Percentiles rank a stretch among this genome's conserved stretches.
phyloP scores from a whole-genome alignment of 1,140 invertebrate species.

The Formica exsecta region DNA sequence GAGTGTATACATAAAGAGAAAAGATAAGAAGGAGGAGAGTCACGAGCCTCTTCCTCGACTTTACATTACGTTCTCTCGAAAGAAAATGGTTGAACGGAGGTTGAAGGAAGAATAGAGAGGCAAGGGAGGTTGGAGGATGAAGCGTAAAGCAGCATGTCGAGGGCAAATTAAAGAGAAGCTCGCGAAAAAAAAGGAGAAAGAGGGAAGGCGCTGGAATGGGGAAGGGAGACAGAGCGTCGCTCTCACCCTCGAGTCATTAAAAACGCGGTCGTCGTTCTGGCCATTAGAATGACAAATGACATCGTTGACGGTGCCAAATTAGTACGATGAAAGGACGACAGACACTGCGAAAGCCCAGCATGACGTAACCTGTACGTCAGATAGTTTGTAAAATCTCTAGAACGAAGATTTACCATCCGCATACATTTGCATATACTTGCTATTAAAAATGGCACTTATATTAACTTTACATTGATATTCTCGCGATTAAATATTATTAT shows the following conservation, averaged over 20 bases:
- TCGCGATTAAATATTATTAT: background rate
- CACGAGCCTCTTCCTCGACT: conserved; percentile 56
- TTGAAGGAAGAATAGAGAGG: background rate
- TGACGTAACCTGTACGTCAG: conserved; percentile 53
- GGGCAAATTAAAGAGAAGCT: conserved; percentile 81
- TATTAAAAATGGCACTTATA: background rate
- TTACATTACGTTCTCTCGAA: conserved; percentile 64
- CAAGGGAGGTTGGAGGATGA: conserved; percentile 71
- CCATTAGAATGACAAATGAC: conserved; percentile 85
- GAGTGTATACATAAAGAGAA: conserved; percentile 28
- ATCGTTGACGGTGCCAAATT: conserved; percentile 85
- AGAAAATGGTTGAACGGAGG: conserved; percentile 62
- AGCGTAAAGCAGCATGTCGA: conserved; percentile 81
- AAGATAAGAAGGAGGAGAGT: conserved; percentile 18
- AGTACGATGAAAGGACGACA: conserved; percentile 81
- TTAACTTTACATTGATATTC: background rate
- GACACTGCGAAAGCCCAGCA: conserved; percentile 41
- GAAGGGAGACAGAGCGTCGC: conserved; percentile 39
- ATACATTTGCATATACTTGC: background rate
- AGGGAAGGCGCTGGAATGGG: conserved; percentile 25
- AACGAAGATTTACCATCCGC: conserved; percentile 26
- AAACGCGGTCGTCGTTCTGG: conserved; percentile 80
- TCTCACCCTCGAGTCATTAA: conserved; percentile 81
- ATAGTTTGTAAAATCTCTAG: conserved; percentile 66
- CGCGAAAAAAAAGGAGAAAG: conserved; percentile 53